Base-by-base conservation (phyloP, 2,113 vertebrate genomes). In the Brienomyrus longianalis region DNA sequence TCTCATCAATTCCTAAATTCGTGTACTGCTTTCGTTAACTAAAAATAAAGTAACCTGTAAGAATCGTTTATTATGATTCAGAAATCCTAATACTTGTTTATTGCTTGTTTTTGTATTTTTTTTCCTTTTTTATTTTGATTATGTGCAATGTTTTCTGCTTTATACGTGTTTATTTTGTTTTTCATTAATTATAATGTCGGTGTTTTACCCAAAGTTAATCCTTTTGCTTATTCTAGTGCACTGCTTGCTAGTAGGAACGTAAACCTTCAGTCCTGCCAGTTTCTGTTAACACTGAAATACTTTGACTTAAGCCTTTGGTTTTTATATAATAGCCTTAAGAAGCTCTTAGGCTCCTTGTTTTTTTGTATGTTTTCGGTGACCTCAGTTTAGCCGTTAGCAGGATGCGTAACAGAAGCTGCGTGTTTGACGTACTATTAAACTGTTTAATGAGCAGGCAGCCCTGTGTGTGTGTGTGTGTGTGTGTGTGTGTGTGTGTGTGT, bases 381-480 rank as follows among this genome's bases (percentile, higher is more conserved):
- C 88, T 91, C 88, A 91, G 74, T 74, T 19, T 45, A 13, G 54
- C 31, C 43, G 90, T 8, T 27, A 88, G 52, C 90, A 50, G 90
- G 90, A 89, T 48, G 85, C 6, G 21, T 74, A 70, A 31, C 66
- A 74, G 66, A 70, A 31, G 66, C 70, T 39, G 13, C 8, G 31
- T 31, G 19, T 88, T 77, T 66, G 51, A 19, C 27, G 48, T 77
- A 31, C 62, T 83, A 52, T 90, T 87, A 59, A 87, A 89, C 89
- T 8, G 90, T 87, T 90, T 59, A 91, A 35, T 89, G 91, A 90
- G 86, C 52, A 90, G 89, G 59, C 83, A 54, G 88, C 77, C 43
- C 50, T 59, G 5, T 15, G 3, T 27, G 43, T 66, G 56, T 66
- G 27, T n/a, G 6, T 43, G 54, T 15, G 21, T 27, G 1, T 47